A percentile compares a stretch with the other conserved stretches of the same genome.
Conservation (phyloP, 1,140 invertebrate genomes). For the Drosophila melanogaster region Release_6_plus_ISO1_MT NT_037436.4:8767501-8768000, state of each 20-base stretch:
- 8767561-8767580: slow-evolving; percentile 38
- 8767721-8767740: slow-evolving; percentile 58
- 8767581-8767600: slow-evolving; percentile 15
- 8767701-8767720: slow-evolving; percentile 54
- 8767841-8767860: slow-evolving; percentile 74
- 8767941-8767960: slow-evolving; percentile 18
- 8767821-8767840: slow-evolving; percentile 70
- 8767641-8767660: slow-evolving; percentile 67
- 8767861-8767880: slow-evolving; percentile 56
- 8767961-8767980: not conserved
- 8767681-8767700: slow-evolving; percentile 75
- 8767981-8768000: slow-evolving; percentile 9
- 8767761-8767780: slow-evolving; percentile 5
- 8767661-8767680: slow-evolving; percentile 78
- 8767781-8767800: slow-evolving; percentile 26
- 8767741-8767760: slow-evolving; percentile 50
- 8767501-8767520: slow-evolving; percentile 40
- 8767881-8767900: slow-evolving; percentile 40
- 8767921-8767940: slow-evolving; percentile 18
- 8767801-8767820: slow-evolving; percentile 68
- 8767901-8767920: slow-evolving; percentile 34
- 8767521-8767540: slow-evolving; percentile 7
- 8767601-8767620: slow-evolving; percentile 25
- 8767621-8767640: slow-evolving; percentile 21
- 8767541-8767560: slow-evolving; percentile 4